Percentiles rank a stretch among this genome's conserved stretches.
Evolutionary conservation across 2,113 vertebrate genomes (phyloP).

Genomic region (Pygoscelis antarcticus): DNA sequence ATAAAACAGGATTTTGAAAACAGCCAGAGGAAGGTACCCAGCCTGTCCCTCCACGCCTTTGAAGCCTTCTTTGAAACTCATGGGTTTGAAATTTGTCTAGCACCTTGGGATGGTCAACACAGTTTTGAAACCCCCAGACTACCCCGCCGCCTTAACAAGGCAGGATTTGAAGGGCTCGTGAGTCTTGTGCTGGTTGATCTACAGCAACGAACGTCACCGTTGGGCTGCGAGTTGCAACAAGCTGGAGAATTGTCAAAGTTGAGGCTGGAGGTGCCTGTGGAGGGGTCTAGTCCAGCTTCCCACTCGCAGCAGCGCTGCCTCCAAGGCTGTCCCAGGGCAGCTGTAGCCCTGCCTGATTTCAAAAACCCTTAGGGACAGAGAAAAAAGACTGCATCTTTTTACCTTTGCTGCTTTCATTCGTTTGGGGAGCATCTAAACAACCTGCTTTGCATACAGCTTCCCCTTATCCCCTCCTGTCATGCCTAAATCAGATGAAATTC

Average conservation of each 20-base stretch:
- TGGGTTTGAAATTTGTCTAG: neutral
- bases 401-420: too few relatives aligned
- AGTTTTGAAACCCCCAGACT: neutral
- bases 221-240: neutral
- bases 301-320: neutral
- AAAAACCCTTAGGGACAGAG: too few relatives aligned
- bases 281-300: neutral
- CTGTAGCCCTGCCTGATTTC: neutral
- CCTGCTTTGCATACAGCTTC: neutral
- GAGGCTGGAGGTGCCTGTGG: neutral
- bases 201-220: rapidly evolving
- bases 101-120: neutral
- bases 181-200: neutral
- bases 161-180: neutral
- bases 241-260: neutral
- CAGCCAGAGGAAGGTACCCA: neutral
- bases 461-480: too few relatives aligned
- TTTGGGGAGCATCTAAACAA: neutral
- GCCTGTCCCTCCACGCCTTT: neutral
- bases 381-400: neutral
- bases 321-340: neutral
- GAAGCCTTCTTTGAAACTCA: neutral
- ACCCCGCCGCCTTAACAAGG: neutral
- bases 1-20: neutral
- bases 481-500: neutral